Evolutionary conservation across 2,888 invertebrate genomes (phyloP).

Genomic region (Luperina nickerlii): DNA sequence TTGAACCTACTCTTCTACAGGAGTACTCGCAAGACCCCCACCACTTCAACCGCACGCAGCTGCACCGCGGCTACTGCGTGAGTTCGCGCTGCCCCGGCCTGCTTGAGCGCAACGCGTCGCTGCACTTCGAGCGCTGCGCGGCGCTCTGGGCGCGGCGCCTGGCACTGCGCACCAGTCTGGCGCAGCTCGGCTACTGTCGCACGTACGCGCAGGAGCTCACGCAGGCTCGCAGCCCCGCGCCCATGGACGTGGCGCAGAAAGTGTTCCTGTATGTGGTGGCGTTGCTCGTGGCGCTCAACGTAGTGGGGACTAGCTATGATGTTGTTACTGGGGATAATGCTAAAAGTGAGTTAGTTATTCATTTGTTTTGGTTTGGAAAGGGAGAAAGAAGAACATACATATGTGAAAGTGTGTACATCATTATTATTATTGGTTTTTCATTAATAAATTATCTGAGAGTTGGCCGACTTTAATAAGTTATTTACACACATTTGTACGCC

Average conservation of each 20-base stretch:
- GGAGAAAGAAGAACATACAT: background rate
- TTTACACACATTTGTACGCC: background rate
- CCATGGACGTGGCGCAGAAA: constrained; percentile 67
- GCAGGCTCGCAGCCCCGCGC: constrained; percentile 56
- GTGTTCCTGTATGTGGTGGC: constrained; percentile 67
- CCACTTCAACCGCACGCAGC: constrained; percentile 79
- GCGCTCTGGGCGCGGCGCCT: constrained; percentile 69
- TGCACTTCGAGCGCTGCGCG: constrained; percentile 78
- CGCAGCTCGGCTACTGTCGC: constrained; percentile 74
- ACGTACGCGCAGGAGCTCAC: constrained; percentile 69
- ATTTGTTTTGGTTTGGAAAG: background rate
- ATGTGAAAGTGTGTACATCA: no score
- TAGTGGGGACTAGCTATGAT: constrained; percentile 76
- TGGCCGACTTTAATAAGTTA: background rate
- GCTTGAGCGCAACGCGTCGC: constrained; percentile 68
- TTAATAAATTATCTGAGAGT: background rate
- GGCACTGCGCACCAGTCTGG: constrained; percentile 66
- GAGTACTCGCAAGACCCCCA: constrained; percentile 74
- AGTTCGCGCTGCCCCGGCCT: constrained; percentile 75
- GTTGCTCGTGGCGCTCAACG: constrained; percentile 68
- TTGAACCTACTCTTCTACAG: constrained; percentile 62
- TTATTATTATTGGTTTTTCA: background rate
- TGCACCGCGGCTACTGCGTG: constrained; percentile 84
- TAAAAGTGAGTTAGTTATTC: constrained; percentile 70
- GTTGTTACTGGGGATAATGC: constrained; percentile 62